These are phyloP conservation scores for Epizoanthus stellaris DNA, from an alignment of 92 coral and sea anemone species.

Conservation along the genomic window DNA sequence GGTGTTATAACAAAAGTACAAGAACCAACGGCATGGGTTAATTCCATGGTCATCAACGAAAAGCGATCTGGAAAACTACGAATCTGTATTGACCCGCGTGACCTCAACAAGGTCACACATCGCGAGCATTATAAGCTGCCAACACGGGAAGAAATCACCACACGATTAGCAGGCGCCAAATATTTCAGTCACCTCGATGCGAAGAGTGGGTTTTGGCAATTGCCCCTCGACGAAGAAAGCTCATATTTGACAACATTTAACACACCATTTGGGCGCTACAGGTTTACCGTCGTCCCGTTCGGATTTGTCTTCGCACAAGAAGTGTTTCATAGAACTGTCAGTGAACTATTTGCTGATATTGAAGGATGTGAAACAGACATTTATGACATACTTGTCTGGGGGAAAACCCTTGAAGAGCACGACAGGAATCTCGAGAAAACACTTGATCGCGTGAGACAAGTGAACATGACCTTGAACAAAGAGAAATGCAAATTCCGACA, in stretches of 20 bases:
- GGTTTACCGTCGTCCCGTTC: conserved; percentile 56
- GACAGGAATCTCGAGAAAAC: conserved; percentile 34
- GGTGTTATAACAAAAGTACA: conserved; percentile 38
- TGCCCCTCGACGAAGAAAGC: conserved; percentile 59
- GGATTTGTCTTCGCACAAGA: conserved; percentile 65
- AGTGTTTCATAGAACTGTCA: conserved; percentile 65
- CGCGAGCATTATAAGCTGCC: conserved; percentile 65
- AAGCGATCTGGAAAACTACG: conserved; percentile 55
- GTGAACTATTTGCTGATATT: conserved; percentile 23
- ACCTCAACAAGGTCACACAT: conserved; percentile 54
- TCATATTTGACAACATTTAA: conserved; percentile 57
- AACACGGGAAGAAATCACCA: conserved; percentile 64
- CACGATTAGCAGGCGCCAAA: conserved; percentile 52
- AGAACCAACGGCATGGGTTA: conserved; percentile 65
- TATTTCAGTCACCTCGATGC: conserved; percentile 59
- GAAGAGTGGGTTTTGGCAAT: conserved; percentile 54
- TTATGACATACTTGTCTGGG: too few species aligned
- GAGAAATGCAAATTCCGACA: not conserved
- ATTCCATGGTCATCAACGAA: conserved; percentile 59
- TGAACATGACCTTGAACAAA: conserved; percentile 64
- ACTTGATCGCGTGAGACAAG: conserved; percentile 44
- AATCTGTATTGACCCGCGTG: conserved; percentile 66
- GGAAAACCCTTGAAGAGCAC: conserved; percentile 64
- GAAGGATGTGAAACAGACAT: too few species aligned
- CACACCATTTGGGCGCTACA: conserved; percentile 56